Base-by-base conservation (phyloP, 64 coral and sea anemone species). In the Montipora efflorescens region DNA sequence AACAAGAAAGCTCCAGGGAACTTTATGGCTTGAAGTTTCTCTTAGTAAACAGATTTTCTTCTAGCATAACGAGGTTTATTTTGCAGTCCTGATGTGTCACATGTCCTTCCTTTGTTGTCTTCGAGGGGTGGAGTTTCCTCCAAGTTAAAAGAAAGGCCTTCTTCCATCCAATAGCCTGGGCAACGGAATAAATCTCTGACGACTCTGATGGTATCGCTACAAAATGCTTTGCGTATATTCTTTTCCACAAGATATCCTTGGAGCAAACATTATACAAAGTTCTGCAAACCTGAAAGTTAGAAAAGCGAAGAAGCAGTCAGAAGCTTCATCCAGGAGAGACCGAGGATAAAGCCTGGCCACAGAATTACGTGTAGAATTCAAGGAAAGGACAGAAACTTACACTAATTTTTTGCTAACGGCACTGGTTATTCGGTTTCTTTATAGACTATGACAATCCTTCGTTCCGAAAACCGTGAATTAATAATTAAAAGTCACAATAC, bases 141-240 rank as follows among this genome's bases (percentile, higher is more conserved):
- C 45, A 47, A 22, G 48, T 70, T 5, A 86, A 5, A 18, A 21
- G 6, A 47, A 86, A 86, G 68, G 82, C 82, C 18, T 20, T 21
- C 64, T 86, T 86, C 82, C 82, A 86, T 47, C 66, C 82, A 44
- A 86, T 1, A 10, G 28, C 43, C 67, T 86, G 14, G 5, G 66
- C 66, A 69, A 86, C 8, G 18, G 66, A 84, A 18, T 9, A 23
- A 11, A 84, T 46, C 7, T 84, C 61, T 7, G 81, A 36, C 36
- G 36, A 36, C 36, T 36, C 36, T 36, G 36, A 8, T 13, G 66
- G 43, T 50, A 50, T 71, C 2, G 47, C 47, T 3, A 8, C 46
- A 49, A 86, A 86, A 6, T 86, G 47, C 66, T 51, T 86, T 43
- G 10, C 3, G 46, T 71, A 86, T 8, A 86, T 62, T 50, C 47